A percentile compares a stretch with the other conserved stretches of the same genome.
Evolutionary conservation across 92 coral and sea anemone species (phyloP).

Genomic region (Desmophyllum pertusum): DNA sequence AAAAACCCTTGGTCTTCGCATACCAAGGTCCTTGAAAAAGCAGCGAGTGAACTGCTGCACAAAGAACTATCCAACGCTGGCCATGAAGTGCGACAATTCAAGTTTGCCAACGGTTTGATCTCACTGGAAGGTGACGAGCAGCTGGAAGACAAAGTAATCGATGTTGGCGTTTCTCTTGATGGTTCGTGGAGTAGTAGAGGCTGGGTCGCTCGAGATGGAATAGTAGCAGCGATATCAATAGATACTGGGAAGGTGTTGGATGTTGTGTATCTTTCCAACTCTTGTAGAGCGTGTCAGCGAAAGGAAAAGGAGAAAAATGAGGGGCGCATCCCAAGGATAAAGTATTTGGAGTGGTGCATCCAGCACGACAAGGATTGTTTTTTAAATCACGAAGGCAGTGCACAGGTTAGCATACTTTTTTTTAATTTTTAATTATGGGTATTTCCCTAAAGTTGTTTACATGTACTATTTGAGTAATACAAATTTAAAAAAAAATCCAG

Average conservation of each 20-base stretch:
- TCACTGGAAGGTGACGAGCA: neutral
- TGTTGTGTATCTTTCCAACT: too few relatives aligned
- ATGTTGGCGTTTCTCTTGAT: constrained; percentile 39
- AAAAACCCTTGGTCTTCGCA: too few relatives aligned
- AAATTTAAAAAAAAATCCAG: too few relatives aligned
- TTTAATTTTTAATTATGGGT: too few relatives aligned
- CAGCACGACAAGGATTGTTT: neutral
- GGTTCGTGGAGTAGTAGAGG: constrained; percentile 51
- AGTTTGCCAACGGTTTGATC: too few relatives aligned
- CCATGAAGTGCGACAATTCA: too few relatives aligned
- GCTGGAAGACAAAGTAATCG: neutral
- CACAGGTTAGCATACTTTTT: too few relatives aligned
- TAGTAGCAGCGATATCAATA: constrained; percentile 30
- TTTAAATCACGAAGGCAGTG: neutral
- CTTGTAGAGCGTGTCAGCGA: neutral
- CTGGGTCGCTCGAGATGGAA: constrained; percentile 63
- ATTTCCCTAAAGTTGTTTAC: too few relatives aligned
- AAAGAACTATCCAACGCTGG: too few relatives aligned
- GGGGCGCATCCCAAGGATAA: neutral
- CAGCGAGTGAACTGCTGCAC: too few relatives aligned
- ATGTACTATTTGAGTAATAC: too few relatives aligned
- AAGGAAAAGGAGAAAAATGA: neutral
- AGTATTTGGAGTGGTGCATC: neutral
- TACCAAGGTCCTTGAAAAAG: constrained; percentile 3
- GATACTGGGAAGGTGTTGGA: too few relatives aligned